These are phyloP conservation scores for Aelia acuminata DNA, from an alignment of 2,888 invertebrate species.

Conservation along the genomic window DNA sequence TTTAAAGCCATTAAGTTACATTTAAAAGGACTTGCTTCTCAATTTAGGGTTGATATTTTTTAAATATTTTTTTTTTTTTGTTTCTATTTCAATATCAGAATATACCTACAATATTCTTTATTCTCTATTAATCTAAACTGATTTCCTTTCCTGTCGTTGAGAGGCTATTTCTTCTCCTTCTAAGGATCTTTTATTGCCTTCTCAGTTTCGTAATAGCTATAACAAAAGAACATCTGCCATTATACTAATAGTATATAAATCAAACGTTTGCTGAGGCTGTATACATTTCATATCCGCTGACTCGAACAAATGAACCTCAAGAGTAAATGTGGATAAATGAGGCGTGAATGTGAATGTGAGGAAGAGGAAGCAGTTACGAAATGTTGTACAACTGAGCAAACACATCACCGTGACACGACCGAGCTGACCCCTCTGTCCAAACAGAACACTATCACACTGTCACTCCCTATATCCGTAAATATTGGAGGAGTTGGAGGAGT, in stretches of 20 bases:
- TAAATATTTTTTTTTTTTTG: too few species aligned
- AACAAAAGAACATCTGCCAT: not conserved
- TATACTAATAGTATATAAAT: not conserved
- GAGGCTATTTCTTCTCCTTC: not conserved
- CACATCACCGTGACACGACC: not conserved
- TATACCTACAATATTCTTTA: too few species aligned
- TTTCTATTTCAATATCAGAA: too few species aligned
- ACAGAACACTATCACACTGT: not conserved
- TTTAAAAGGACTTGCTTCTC: too few species aligned
- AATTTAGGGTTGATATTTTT: too few species aligned
- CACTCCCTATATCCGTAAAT: too few species aligned
- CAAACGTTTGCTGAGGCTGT: not conserved
- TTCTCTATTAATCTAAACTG: too few species aligned
- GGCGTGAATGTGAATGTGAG: slow-evolving; percentile 21
- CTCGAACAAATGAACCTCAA: not conserved
- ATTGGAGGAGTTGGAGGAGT: not conserved
- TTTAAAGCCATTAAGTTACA: too few species aligned
- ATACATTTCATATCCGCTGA: not conserved
- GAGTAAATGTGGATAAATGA: slow-evolving; percentile 23
- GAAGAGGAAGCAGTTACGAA: slow-evolving; percentile 43
- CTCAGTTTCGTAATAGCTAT: not conserved
- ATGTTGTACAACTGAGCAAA: slow-evolving; percentile 18
- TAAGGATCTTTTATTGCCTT: not conserved
- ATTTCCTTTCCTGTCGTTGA: not conserved
- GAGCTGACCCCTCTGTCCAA: not conserved